phyloP scores from a whole-genome alignment of 2,797 vertebrate species.

The Lepus townsendii region DNA sequence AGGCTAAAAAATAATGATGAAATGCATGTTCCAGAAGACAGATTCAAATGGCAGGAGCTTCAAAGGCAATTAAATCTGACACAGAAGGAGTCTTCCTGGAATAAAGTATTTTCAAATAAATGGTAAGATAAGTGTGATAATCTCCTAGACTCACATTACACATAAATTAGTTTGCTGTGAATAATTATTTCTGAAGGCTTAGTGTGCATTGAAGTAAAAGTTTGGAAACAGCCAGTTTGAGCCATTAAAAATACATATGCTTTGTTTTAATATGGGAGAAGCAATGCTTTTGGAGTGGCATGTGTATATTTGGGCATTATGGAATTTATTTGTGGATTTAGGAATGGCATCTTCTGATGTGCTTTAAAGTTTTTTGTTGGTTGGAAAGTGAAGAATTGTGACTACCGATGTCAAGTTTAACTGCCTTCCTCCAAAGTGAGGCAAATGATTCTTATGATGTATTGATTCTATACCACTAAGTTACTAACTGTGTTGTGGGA shows the following conservation, averaged over 20 bases:
- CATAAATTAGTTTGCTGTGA: conserved; percentile 81
- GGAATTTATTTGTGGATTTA: conserved; percentile 44
- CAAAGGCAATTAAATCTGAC: conserved; percentile 91
- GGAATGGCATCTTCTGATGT: conserved; percentile 52
- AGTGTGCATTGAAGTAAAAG: conserved; percentile 73
- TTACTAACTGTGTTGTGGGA: conserved; percentile 64
- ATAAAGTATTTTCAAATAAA: conserved; percentile 89
- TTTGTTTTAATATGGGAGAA: conserved; percentile 33
- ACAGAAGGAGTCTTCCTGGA: conserved; percentile 87
- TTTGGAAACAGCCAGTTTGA: conserved; percentile 67
- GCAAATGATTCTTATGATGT: conserved; percentile 38
- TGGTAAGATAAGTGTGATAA: conserved; percentile 83
- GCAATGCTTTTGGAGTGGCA: background rate
- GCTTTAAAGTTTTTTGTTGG: conserved; percentile 59
- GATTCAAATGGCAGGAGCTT: conserved; percentile 90
- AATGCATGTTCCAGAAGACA: conserved; percentile 90
- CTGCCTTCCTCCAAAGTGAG: conserved; percentile 60
- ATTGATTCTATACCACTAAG: conserved; percentile 70
- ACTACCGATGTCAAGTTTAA: conserved; percentile 72
- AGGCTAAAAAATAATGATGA: conserved; percentile 92
- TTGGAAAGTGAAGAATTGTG: conserved; percentile 65
- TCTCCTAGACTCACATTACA: conserved; percentile 82
- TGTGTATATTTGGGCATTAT: background rate
- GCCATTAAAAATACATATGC: conserved; percentile 36
- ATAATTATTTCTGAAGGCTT: conserved; percentile 83